These are phyloP conservation scores for Myodes glareolus DNA, from an alignment of 2,113 vertebrate species.

Conservation along the genomic window DNA sequence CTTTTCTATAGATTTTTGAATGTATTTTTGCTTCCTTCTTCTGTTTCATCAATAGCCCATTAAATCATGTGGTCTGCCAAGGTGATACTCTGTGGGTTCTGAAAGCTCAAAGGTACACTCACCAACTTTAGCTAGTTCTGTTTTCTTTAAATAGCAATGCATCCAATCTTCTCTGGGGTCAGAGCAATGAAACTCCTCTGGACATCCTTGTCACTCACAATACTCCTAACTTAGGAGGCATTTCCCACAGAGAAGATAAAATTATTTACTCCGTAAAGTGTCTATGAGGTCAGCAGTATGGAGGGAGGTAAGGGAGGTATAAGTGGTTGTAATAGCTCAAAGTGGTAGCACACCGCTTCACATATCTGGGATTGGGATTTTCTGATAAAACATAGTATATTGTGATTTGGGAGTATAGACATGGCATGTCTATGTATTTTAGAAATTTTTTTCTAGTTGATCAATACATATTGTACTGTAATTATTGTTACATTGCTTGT, in stretches of 20 bases:
- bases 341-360: background rate
- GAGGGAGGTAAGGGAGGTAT: background rate
- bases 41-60: conserved; percentile 42
- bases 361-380: background rate
- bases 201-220: background rate
- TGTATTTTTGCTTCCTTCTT: conserved; percentile 19
- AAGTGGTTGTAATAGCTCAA: background rate
- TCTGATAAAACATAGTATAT: background rate
- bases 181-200: background rate
- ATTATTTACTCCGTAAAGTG: background rate
- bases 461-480: background rate
- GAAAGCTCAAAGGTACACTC: background rate
- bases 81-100: conserved; percentile 39
- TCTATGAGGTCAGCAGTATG: background rate
- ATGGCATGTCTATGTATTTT: background rate
- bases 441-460: background rate
- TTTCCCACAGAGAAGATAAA: background rate
- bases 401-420: background rate
- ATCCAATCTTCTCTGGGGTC: background rate
- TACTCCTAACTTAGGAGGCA: background rate
- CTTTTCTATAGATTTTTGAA: background rate
- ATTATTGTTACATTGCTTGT: background rate
- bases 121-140: background rate
- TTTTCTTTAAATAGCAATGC: conserved; percentile 22
- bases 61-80: conserved; percentile 47